Percentiles rank a stretch among this genome's conserved stretches.
Conservation (phyloP, 2,888 invertebrate species). For the Brenthis ino region DNA sequence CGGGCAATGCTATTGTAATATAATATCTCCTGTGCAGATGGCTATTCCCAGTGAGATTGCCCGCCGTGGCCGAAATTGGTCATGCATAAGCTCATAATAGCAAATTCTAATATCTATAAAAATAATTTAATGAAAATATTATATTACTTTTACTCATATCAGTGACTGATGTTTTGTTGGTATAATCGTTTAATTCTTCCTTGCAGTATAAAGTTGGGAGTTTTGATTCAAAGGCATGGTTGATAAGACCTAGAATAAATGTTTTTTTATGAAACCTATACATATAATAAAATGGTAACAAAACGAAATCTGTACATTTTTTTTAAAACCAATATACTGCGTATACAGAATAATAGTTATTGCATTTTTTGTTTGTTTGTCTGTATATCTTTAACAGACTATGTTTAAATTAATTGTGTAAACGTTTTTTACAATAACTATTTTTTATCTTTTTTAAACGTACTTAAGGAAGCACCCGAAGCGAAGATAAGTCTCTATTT, state of each 20-base stretch:
- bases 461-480: no score
- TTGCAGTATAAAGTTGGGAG: constrained; percentile 30
- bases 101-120: not conserved
- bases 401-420: no score
- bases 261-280: no score
- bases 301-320: not conserved
- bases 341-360: no score
- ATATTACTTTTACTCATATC: constrained; percentile 16
- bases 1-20: no score
- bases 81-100: no score
- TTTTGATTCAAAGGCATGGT: constrained; percentile 29
- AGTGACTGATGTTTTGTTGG: constrained; percentile 1
- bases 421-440: no score
- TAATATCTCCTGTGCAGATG: no score
- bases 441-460: no score
- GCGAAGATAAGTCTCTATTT: no score
- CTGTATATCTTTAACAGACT: no score
- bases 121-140: not conserved
- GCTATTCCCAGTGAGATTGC: not conserved
- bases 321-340: not conserved
- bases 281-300: not conserved
- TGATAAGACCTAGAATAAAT: constrained; percentile 26
- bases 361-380: no score
- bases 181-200: constrained; percentile 21
- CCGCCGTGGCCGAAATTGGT: not conserved